These are phyloP conservation scores for Subanguina moxae DNA, from an alignment of 1,140 invertebrate species.

Conservation along the genomic window DNA sequence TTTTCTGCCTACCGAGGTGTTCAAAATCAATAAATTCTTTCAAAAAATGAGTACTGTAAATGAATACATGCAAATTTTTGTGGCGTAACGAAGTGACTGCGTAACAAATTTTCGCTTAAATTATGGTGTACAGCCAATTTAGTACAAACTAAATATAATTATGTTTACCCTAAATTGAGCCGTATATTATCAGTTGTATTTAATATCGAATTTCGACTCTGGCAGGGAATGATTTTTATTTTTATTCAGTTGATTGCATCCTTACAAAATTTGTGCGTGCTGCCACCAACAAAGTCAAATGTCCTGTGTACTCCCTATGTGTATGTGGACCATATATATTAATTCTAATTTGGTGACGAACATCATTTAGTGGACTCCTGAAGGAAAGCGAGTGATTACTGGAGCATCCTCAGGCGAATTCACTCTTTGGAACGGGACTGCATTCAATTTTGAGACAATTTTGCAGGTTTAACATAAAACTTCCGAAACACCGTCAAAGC, in stretches of 20 bases:
- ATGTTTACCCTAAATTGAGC: background rate
- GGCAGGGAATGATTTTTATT: background rate
- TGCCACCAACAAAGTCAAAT: constrained; percentile 98
- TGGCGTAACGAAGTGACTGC: too few species aligned
- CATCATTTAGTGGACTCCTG: constrained; percentile 82
- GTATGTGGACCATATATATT: constrained; percentile 59
- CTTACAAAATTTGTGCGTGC: constrained; percentile 79
- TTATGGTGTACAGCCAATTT: too few species aligned
- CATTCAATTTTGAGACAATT: constrained; percentile 99
- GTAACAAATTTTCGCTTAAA: too few species aligned
- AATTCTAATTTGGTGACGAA: background rate
- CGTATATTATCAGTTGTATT: background rate
- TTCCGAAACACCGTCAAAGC: too few species aligned
- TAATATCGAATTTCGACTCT: too few species aligned
- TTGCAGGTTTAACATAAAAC: constrained; percentile 72
- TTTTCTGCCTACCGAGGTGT: too few species aligned
- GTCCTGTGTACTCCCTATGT: constrained; percentile 94
- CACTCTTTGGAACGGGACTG: constrained; percentile 98
- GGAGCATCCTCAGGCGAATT: constrained; percentile 98
- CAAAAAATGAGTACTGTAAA: too few species aligned
- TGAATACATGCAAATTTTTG: too few species aligned
- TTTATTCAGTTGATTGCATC: constrained; percentile 8
- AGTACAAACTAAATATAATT: background rate
- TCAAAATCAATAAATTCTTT: too few species aligned
- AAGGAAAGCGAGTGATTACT: constrained; percentile 90